phyloP scores from a whole-genome alignment of 2,888 invertebrate species.

The Dorcus parallelipipedus region DNA sequence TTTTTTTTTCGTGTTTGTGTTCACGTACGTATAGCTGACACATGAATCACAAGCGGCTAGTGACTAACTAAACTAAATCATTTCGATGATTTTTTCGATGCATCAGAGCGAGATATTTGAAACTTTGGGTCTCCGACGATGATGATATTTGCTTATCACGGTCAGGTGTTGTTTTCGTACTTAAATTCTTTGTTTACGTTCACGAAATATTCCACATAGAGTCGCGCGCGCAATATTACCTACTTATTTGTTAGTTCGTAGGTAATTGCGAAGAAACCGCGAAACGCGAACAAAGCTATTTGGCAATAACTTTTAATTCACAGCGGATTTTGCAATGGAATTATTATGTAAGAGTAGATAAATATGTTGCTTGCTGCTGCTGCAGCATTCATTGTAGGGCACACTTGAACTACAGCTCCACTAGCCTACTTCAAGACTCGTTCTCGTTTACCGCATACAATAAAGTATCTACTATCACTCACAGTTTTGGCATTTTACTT shows the following conservation, averaged over 20 bases:
- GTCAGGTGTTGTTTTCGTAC: no score
- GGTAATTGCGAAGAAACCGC: not conserved
- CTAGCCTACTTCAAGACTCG: slow-evolving; percentile 42
- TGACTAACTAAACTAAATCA: no score
- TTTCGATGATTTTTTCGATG: no score
- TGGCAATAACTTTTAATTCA: slow-evolving; percentile 12
- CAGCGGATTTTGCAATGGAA: slow-evolving; percentile 32
- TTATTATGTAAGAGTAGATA: slow-evolving; percentile 30
- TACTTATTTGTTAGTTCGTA: not conserved
- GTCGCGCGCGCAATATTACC: not conserved
- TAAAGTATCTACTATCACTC: slow-evolving; percentile 15
- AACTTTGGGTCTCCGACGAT: slow-evolving; percentile 1
- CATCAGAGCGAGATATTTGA: not conserved
- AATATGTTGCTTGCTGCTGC: slow-evolving; percentile 15
- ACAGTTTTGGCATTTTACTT: slow-evolving; percentile 8
- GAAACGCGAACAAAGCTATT: slow-evolving; percentile 4
- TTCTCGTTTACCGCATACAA: slow-evolving; percentile 15
- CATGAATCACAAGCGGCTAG: no score
- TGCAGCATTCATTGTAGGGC: slow-evolving; percentile 29
- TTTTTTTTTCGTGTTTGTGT: no score
- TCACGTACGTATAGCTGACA: no score
- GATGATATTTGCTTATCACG: not conserved
- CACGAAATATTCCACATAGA: not conserved
- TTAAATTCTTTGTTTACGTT: not conserved
- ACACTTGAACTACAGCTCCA: slow-evolving; percentile 38